These are phyloP conservation scores for Paratrypauchen microcephalus DNA, from an alignment of 2,797 vertebrate genomes.

Conservation along the genomic window DNA sequence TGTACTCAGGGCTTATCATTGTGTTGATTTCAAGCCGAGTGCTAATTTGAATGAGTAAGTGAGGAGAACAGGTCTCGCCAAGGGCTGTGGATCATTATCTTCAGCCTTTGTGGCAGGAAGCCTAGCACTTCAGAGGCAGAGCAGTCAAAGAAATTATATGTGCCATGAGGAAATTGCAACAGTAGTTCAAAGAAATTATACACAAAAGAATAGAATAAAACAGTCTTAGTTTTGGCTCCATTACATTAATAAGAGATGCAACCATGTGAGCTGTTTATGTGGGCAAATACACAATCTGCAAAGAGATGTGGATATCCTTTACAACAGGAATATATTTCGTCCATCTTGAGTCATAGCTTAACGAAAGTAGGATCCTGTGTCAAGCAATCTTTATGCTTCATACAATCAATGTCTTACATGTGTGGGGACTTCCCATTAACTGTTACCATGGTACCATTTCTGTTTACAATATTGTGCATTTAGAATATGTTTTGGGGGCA, in stretches of 20 bases:
- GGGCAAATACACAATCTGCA: background rate
- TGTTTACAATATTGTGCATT: too few species aligned
- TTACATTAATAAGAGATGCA: conserved; percentile 12
- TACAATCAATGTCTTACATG: background rate
- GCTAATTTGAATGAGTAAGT: conserved; percentile 28
- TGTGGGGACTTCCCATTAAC: too few species aligned
- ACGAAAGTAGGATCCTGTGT: background rate
- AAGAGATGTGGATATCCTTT: background rate
- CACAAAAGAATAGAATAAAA: background rate
- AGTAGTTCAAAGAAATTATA: conserved; percentile 29
- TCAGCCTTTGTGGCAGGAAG: conserved; percentile 26
- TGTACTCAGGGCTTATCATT: conserved; percentile 2
- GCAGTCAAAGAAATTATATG: conserved; percentile 20
- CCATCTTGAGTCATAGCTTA: background rate
- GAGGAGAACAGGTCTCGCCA: conserved; percentile 20
- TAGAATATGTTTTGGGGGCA: too few species aligned
- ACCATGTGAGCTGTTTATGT: background rate
- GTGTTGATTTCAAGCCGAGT: conserved; percentile 16
- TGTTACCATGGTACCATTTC: too few species aligned
- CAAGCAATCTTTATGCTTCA: background rate
- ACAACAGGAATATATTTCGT: background rate
- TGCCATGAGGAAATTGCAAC: conserved; percentile 24
- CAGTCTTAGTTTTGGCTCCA: background rate
- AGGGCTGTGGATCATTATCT: conserved; percentile 31
- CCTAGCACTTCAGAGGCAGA: conserved; percentile 18